Evolutionary conservation across 2,888 invertebrate genomes (phyloP).

Genomic region (Allygus modestus): DNA sequence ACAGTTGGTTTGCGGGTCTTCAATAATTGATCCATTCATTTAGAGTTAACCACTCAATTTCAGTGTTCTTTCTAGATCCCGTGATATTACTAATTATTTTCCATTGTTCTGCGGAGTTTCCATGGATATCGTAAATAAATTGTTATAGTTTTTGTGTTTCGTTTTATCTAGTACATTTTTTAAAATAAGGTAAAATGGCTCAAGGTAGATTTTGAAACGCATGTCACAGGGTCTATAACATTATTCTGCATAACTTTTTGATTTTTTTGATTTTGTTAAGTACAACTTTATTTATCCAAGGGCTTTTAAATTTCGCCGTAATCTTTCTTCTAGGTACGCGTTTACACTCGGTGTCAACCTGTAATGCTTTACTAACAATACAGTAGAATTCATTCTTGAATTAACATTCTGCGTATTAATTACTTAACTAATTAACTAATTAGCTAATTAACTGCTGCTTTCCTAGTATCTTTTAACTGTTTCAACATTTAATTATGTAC

Average conservation of each 20-base stretch:
- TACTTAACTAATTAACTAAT: neutral
- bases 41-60: no score
- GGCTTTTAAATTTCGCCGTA: conserved; percentile 28
- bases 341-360: conserved; percentile 1
- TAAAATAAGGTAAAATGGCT: conserved; percentile 19
- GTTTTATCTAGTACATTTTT: neutral
- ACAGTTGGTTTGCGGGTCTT: no score
- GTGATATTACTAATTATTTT: no score
- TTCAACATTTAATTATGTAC: neutral
- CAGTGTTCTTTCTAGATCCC: no score
- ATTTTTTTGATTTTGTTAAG: conserved; percentile 13
- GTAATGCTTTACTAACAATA: conserved; percentile 1
- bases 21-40: neutral
- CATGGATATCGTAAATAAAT: neutral
- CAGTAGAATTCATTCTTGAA: no score
- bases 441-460: neutral
- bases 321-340: neutral
- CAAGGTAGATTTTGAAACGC: no score
- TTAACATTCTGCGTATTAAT: neutral
- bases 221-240: conserved; percentile 14
- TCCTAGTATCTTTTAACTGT: neutral
- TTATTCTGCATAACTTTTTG: conserved; percentile 25
- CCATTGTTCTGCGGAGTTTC: no score
- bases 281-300: neutral
- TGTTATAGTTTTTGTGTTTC: neutral